Evolutionary conservation across 2,797 vertebrate species (phyloP).

Genomic region (Manis pentadactyla): DNA sequence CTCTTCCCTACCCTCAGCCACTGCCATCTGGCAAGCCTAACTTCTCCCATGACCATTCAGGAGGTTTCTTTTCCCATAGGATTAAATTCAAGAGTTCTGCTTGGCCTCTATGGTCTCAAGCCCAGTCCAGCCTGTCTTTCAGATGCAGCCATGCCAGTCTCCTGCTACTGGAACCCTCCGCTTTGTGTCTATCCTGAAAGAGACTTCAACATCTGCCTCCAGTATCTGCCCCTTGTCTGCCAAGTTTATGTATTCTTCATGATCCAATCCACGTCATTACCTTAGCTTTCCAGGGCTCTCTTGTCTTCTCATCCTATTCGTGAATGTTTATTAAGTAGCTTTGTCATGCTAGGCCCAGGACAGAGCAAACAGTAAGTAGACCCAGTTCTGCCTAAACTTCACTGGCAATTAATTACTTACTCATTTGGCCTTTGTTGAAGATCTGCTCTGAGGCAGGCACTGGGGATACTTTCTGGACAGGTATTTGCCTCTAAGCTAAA

Average conservation of each 20-base stretch:
- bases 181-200: neutral
- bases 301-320: neutral
- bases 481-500: neutral
- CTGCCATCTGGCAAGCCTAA: neutral
- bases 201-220: neutral
- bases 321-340: neutral
- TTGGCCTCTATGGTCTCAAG: neutral
- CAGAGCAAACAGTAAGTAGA: neutral
- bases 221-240: neutral
- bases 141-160: neutral
- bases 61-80: neutral
- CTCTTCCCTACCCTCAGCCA: neutral
- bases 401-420: neutral
- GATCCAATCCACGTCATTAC: neutral
- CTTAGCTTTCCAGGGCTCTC: slow-evolving; percentile 33
- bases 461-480: neutral
- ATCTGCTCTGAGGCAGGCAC: neutral
- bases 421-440: neutral
- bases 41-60: neutral
- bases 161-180: neutral
- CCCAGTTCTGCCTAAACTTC: neutral
- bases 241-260: neutral
- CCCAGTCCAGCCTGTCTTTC: neutral
- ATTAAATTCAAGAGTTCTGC: neutral
- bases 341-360: neutral